phyloP scores from a whole-genome alignment of 1,140 invertebrate genomes.

The Hycleus phaleratus region DNA sequence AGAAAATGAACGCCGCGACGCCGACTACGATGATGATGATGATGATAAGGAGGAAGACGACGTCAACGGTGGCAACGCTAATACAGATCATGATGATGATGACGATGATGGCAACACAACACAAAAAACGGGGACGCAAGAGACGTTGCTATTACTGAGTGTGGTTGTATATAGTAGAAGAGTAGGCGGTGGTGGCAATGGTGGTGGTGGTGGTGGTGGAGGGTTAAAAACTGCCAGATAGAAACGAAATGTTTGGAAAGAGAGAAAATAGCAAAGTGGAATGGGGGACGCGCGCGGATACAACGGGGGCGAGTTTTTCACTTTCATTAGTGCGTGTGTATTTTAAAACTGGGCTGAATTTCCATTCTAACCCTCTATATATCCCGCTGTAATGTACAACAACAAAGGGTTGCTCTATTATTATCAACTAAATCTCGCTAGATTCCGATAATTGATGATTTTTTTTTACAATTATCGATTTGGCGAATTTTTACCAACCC shows the following conservation, averaged over 20 bases:
- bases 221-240: neutral
- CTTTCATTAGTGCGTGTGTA: constrained; percentile 34
- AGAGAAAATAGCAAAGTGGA: too few relatives aligned
- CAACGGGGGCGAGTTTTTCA: constrained; percentile 29
- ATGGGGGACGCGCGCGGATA: too few relatives aligned
- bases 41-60: neutral
- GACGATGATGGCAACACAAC: neutral
- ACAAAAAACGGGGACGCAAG: neutral
- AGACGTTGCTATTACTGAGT: neutral
- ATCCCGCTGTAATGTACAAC: too few relatives aligned
- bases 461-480: too few relatives aligned
- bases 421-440: too few relatives aligned
- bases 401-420: too few relatives aligned
- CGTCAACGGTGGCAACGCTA: neutral
- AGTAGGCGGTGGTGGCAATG: too few relatives aligned
- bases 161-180: too few relatives aligned
- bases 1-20: constrained; percentile 29
- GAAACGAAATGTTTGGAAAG: too few relatives aligned
- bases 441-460: too few relatives aligned
- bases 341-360: constrained; percentile 14
- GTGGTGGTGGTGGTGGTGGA: neutral
- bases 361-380: constrained; percentile 1
- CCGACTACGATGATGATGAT: neutral
- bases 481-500: too few relatives aligned
- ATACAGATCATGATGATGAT: neutral